Evolutionary conservation across 2,888 invertebrate species (phyloP).

Genomic region (Tribolium freemani): DNA sequence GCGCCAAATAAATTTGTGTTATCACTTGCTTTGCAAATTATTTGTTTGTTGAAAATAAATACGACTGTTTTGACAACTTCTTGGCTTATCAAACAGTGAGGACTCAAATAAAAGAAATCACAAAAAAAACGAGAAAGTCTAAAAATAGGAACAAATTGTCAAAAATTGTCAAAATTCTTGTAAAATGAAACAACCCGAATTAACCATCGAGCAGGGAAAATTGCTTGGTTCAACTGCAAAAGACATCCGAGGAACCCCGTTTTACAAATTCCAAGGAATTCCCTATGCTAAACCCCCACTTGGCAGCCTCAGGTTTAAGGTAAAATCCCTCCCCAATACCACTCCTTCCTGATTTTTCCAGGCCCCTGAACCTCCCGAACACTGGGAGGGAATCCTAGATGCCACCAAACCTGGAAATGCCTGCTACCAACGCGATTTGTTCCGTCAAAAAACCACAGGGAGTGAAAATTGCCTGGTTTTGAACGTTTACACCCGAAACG

Average conservation of each 20-base stretch:
- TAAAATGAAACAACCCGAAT: conserved; percentile 42
- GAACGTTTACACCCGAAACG: conserved; percentile 46
- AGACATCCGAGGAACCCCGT: conserved; percentile 56
- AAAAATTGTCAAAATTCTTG: neutral
- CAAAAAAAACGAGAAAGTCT: neutral
- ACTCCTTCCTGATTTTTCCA: conserved; percentile 30
- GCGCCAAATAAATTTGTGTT: too few relatives aligned
- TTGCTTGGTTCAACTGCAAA: conserved; percentile 54
- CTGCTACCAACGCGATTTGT: conserved; percentile 36
- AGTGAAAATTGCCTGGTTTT: conserved; percentile 48
- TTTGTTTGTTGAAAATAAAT: too few relatives aligned
- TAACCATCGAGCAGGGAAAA: conserved; percentile 55
- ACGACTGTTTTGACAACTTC: neutral
- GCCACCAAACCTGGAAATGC: conserved; percentile 42
- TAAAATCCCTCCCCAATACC: conserved; percentile 38
- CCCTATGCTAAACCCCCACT: conserved; percentile 63
- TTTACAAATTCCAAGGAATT: conserved; percentile 61
- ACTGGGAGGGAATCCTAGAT: conserved; percentile 44
- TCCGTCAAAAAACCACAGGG: conserved; percentile 32
- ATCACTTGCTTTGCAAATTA: too few relatives aligned
- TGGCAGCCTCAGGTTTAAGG: conserved; percentile 60
- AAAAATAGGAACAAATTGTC: conserved; percentile 34
- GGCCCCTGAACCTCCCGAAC: conserved; percentile 44
- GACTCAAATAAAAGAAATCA: too few relatives aligned
- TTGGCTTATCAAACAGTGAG: neutral